These are phyloP conservation scores for Isichthys henryi DNA, from an alignment of 2,113 vertebrate species.

Conservation along the genomic window DNA sequence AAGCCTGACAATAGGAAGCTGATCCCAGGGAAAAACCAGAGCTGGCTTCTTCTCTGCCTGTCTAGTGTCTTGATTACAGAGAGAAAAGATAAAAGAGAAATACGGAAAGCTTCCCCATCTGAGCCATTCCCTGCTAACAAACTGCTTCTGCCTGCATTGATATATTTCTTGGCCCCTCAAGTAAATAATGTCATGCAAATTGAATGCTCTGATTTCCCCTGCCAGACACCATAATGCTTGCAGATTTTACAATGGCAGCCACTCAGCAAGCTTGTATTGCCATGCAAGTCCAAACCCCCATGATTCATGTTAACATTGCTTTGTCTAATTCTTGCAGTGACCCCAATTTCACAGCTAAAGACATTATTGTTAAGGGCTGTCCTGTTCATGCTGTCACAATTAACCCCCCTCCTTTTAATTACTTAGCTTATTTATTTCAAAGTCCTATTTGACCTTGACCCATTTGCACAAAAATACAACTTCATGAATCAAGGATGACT, in stretches of 20 bases:
- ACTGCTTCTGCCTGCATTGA: not conserved
- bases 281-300: not conserved
- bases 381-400: constrained; percentile 4
- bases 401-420: constrained; percentile 10
- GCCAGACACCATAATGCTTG: not conserved
- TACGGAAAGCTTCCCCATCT: not conserved
- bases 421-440: constrained; percentile 1
- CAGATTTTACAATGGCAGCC: not conserved
- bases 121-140: not conserved
- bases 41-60: not conserved
- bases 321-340: not conserved
- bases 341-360: constrained; percentile 17
- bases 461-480: not conserved
- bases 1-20: not conserved
- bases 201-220: not conserved
- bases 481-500: not conserved
- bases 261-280: not conserved
- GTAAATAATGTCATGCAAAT: not conserved
- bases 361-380: constrained; percentile 10
- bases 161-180: not conserved
- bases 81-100: not conserved
- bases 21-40: not conserved
- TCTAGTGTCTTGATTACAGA: not conserved
- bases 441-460: constrained; percentile 10
- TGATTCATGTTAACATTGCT: not conserved